phyloP scores from a whole-genome alignment of 30 jellyfish, hydroid and myxozoan genomes.

The Turritopsis dohrnii region DNA sequence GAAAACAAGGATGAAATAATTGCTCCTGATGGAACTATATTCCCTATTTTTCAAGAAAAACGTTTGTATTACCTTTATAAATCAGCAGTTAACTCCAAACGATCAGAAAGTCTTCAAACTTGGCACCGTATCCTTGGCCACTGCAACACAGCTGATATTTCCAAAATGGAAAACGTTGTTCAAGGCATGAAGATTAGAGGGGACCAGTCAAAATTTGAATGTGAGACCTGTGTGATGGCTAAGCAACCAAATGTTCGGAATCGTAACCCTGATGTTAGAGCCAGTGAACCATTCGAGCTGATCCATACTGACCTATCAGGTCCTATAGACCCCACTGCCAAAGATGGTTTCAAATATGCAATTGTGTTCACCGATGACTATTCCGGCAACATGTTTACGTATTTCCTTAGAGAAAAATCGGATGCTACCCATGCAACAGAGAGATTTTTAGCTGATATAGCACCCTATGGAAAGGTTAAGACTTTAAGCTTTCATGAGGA shows the following conservation, averaged over 20 bases:
- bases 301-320: constrained; percentile 46
- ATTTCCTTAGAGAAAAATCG: too few relatives aligned
- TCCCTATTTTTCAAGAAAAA: constrained; percentile 36
- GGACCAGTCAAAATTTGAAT: constrained; percentile 28
- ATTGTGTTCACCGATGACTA: constrained; percentile 33
- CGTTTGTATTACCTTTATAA: constrained; percentile 39
- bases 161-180: constrained; percentile 41
- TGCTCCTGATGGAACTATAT: constrained; percentile 36
- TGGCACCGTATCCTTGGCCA: constrained; percentile 60
- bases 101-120: constrained; percentile 10
- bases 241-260: constrained; percentile 35
- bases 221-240: constrained; percentile 39
- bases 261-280: constrained; percentile 42
- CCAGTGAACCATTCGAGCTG: constrained; percentile 42
- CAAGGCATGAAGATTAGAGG: constrained; percentile 52
- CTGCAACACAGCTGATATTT: constrained; percentile 39
- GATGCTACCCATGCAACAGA: constrained; percentile 31
- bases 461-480: constrained; percentile 60
- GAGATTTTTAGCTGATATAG: constrained; percentile 40
- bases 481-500: constrained; percentile 1
- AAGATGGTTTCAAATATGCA: constrained; percentile 37
- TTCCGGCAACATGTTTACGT: constrained; percentile 24
- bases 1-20: neutral
- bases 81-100: neutral
- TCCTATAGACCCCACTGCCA: constrained; percentile 33